phyloP scores from a whole-genome alignment of 37 sponge, comb jelly and placozoan genomes.

The Chondrilla cf. caribensis region DNA sequence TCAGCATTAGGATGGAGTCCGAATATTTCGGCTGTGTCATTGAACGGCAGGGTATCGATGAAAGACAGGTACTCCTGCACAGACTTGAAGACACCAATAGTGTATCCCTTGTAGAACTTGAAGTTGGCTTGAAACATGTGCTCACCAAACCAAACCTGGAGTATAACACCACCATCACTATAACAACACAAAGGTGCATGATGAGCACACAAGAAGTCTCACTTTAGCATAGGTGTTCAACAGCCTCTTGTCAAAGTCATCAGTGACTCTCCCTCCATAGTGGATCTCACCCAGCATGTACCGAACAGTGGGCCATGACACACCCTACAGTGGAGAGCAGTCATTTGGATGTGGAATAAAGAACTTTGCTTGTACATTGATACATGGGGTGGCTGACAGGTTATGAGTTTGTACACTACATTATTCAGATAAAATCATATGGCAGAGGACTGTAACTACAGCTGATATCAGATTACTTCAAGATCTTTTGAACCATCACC shows the following conservation, averaged over 20 bases:
- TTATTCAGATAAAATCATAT: too few relatives aligned
- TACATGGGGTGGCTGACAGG: too few relatives aligned
- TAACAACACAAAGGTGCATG: too few relatives aligned
- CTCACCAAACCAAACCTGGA: slow-evolving; percentile 87
- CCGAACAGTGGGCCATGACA: slow-evolving; percentile 89
- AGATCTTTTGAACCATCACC: too few relatives aligned
- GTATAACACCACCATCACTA: background rate
- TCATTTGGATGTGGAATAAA: too few relatives aligned
- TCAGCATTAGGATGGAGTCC: slow-evolving; percentile 99
- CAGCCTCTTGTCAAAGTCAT: slow-evolving; percentile 92
- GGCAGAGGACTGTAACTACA: too few relatives aligned
- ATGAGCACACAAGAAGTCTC: background rate
- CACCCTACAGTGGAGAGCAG: slow-evolving; percentile 54
- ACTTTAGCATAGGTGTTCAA: slow-evolving; percentile 92
- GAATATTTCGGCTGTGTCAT: slow-evolving; percentile 98
- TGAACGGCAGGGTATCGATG: slow-evolving; percentile 88
- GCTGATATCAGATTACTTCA: too few relatives aligned
- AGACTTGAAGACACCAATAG: slow-evolving; percentile 74
- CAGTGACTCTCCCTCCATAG: slow-evolving; percentile 97
- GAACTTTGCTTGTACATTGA: too few relatives aligned
- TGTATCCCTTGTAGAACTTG: slow-evolving; percentile 95
- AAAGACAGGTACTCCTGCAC: slow-evolving; percentile 85
- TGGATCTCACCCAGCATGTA: slow-evolving; percentile 99
- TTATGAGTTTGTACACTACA: too few relatives aligned
- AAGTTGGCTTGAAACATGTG: slow-evolving; percentile 92